Evolutionary conservation across 2,888 invertebrate species (phyloP).

Genomic region (Heliconius ismenius): DNA sequence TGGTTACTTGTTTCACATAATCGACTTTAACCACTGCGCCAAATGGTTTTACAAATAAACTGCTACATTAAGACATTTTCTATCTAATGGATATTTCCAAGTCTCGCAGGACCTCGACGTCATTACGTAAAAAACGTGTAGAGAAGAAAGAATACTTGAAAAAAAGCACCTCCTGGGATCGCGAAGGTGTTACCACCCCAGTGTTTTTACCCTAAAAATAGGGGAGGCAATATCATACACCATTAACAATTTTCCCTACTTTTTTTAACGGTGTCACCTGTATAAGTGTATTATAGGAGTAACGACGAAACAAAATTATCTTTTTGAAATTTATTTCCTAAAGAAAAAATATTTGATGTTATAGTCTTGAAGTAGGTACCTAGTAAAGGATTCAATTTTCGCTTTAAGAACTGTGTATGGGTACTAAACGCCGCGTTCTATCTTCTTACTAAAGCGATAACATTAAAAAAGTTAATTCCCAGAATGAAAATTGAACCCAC

Average conservation of each 20-base stretch:
- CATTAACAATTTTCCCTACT: slow-evolving; percentile 81
- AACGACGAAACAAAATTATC: slow-evolving; percentile 28
- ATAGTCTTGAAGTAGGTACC: not conserved
- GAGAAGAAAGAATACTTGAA: slow-evolving; percentile 59
- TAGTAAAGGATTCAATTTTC: not conserved
- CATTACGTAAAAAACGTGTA: slow-evolving; percentile 77
- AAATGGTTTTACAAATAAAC: slow-evolving; percentile 58
- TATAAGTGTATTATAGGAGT: slow-evolving; percentile 53
- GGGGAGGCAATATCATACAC: slow-evolving; percentile 84
- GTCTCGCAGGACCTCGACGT: slow-evolving; percentile 76
- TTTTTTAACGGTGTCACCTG: slow-evolving; percentile 81
- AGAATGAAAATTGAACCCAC: no score
- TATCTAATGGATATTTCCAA: slow-evolving; percentile 80
- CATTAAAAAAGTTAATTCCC: no score
- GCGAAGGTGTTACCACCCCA: slow-evolving; percentile 79
- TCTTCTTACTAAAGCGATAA: no score
- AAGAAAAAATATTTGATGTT: not conserved
- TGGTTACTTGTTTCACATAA: not conserved
- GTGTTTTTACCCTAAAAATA: slow-evolving; percentile 76
- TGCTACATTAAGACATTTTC: slow-evolving; percentile 75
- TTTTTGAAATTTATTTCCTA: not conserved
- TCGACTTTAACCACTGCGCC: slow-evolving; percentile 1
- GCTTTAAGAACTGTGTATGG: no score
- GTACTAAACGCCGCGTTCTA: no score
- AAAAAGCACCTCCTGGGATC: slow-evolving; percentile 77